Base-by-base conservation (phyloP, 2,113 vertebrate genomes). In the Gobiocypris rarus region DNA sequence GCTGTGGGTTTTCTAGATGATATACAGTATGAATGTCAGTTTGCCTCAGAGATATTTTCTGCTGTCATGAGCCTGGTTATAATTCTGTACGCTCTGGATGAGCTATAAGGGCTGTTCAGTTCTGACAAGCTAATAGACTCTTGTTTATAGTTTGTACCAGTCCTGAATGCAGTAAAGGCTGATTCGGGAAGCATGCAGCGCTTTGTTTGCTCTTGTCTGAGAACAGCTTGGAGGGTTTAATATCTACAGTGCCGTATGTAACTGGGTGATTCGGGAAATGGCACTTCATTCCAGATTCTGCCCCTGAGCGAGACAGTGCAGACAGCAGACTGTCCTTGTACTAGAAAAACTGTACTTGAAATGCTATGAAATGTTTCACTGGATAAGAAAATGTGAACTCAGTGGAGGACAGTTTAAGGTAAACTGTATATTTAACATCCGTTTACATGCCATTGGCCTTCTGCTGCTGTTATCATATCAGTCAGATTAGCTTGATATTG, bases 101-200 rank as follows among this genome's bases (percentile, higher is more conserved):
- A 61, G 34, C 76, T 79, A 63, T 79, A 48, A 45, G 14, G 22
- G 7, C n/a, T 63, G 41, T 61, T 45, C 38, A 24, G 3, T 17
- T 28, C n/a, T 63, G 56, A 61, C 76, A 63, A 45, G 76, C 56
- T 79, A 61, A 63, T 61, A 61, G n/a, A 28, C 56, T 59, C 76
- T 63, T 61, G 61, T 50, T 80, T 80, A 80, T 80, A 19, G 41
- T 45, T 67, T 34, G 59, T 48, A 65, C 14, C 19, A 65, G 24
- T 65, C 10, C 15, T 80, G 78, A 65, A 67, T 80, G 43, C 24
- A 43, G 54, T 43, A 41, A n/a, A 8, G 48, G 73, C 24, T 11
- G 26, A 22, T 31, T 52, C 50, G 26, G 28, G 7, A n/a, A 41
- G 50, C 71, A 28, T 34, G 0, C 26, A 38, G 52, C 0, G 59